These are phyloP conservation scores for Epinotia ramella DNA, from an alignment of 2,888 invertebrate species.

Conservation along the genomic window DNA sequence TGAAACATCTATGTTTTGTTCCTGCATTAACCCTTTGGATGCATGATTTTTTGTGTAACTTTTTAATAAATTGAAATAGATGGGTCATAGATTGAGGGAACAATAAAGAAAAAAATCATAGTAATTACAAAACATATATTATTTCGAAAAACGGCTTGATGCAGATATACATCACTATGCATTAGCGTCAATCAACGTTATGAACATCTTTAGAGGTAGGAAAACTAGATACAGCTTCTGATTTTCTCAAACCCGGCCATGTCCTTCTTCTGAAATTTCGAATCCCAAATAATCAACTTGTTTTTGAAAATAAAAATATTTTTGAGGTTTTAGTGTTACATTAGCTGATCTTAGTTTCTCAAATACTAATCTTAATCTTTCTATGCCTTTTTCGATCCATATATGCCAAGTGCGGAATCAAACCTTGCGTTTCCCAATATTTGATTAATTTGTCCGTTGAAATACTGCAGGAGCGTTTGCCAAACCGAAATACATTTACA, in stretches of 20 bases:
- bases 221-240: conserved; percentile 50
- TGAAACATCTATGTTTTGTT: too few relatives aligned
- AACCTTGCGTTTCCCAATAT: conserved; percentile 15
- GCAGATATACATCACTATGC: too few relatives aligned
- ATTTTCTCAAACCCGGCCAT: conserved; percentile 47
- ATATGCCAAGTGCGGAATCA: conserved; percentile 23
- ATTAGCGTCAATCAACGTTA: too few relatives aligned
- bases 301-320: conserved; percentile 50
- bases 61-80: too few relatives aligned
- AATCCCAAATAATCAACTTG: conserved; percentile 52
- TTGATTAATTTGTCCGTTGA: conserved; percentile 36
- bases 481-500: conserved; percentile 45
- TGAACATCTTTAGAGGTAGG: conserved; percentile 51
- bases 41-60: too few relatives aligned
- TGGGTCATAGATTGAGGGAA: too few relatives aligned
- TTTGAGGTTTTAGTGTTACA: conserved; percentile 36
- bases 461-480: conserved; percentile 43
- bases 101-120: too few relatives aligned
- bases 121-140: neutral
- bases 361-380: conserved; percentile 13
- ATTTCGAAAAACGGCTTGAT: too few relatives aligned
- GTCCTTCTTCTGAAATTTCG: conserved; percentile 49
- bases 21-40: too few relatives aligned
- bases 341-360: conserved; percentile 10
- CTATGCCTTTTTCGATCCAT: conserved; percentile 24